Evolutionary conservation across 2,797 vertebrate genomes (phyloP).

Genomic region (Peromyscus nudipes): DNA sequence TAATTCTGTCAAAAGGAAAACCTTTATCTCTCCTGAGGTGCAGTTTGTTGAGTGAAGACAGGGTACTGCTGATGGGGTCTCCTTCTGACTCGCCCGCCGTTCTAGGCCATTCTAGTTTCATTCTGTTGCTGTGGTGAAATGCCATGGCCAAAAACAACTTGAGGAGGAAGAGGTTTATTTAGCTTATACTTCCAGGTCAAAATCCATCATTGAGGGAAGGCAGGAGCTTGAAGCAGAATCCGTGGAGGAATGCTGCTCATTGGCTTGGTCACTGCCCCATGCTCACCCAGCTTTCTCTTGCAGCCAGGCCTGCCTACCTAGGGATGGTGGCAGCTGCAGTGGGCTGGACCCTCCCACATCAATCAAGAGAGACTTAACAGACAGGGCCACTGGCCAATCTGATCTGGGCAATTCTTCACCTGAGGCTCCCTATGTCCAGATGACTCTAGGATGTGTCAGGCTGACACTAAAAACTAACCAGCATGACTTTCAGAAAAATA

Average conservation of each 20-base stretch:
- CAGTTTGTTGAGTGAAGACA: not conserved
- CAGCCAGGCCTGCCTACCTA: not conserved
- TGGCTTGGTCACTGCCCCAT: not conserved
- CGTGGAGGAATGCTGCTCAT: too few species aligned
- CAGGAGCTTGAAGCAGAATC: not conserved
- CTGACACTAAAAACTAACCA: not conserved
- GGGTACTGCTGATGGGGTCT: not conserved
- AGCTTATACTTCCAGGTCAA: not conserved
- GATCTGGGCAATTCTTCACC: not conserved
- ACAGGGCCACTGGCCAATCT: not conserved
- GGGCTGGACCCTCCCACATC: not conserved
- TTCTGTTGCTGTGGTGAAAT: not conserved
- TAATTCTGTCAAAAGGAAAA: not conserved
- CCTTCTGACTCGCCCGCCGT: too few species aligned
- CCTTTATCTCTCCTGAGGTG: not conserved
- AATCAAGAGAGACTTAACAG: not conserved
- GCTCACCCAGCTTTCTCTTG: too few species aligned
- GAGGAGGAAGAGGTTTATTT: not conserved
- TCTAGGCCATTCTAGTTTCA: too few species aligned
- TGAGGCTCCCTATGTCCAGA: not conserved
- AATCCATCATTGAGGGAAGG: not conserved
- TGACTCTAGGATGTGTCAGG: not conserved
- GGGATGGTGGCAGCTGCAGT: not conserved
- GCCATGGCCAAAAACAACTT: not conserved
- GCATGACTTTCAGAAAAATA: not conserved